Evolutionary conservation across 2,888 invertebrate species (phyloP), one percentile per base, ranked within the genome.

Genomic region (Folsomia manolachei): DNA sequence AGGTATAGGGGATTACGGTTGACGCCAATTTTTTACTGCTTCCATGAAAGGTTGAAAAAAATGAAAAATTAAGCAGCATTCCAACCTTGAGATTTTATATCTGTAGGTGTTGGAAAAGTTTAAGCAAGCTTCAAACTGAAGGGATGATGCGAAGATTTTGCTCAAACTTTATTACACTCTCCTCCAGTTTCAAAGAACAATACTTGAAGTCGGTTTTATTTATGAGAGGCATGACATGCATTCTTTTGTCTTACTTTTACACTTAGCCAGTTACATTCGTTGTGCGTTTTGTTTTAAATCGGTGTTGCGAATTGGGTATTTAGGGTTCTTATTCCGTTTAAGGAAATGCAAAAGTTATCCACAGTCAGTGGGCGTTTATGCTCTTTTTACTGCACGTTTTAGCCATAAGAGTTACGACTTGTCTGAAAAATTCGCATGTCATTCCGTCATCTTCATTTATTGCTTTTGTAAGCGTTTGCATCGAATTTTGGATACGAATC

Each of bases 21-120:
- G 56, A 56, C 56, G 56, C 56, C 56, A 56, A 56, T 56, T 56
- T 56, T 56, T 56, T 39, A 39, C 39, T 4, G 14, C 39, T 39
- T 39, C 14, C 7, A 4, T 39, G 39, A 39, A 39, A 39, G 39
- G 39, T n/a, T n/a, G n/a, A n/a, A n/a, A n/a, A n/a, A n/a, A n/a
- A n/a, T n/a, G n/a, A n/a, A n/a, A n/a, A n/a, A 14, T 39, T 39
- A 14, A 39, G 56, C n/a, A 56, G n/a, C 56, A 56, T 56, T 56
- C 56, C 56, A 56, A 56, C 19, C 21, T 56, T 18, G 56, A 56
- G 56, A 56, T 19, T 56, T 56, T 19, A n/a, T 56, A 19, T 51
- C 51, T 14, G 39, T 14, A 39, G 39, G n/a, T 39, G 7, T 14
- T 39, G 39, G 39, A 39, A 39, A 39, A 39, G 39, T 39, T 39